Evolutionary conservation across 2,888 invertebrate species (phyloP).

Genomic region (Candidula unifasciata): DNA sequence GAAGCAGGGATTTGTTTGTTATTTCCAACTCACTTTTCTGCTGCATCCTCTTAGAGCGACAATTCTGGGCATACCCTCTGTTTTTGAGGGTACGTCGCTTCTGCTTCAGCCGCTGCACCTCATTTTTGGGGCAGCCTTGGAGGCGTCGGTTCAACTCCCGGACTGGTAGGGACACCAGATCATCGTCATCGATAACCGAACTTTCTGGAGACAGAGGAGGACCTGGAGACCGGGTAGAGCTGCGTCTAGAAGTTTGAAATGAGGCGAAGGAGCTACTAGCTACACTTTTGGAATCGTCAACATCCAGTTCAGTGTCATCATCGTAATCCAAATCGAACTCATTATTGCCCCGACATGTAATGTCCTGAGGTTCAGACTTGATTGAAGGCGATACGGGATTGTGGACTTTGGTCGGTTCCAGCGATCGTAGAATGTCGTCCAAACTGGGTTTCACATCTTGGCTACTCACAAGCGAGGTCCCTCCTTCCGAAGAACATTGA

Average conservation of each 20-base stretch:
- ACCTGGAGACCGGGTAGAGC: constrained; percentile 25
- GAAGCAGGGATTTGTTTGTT: constrained; percentile 87
- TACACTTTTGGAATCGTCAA: constrained; percentile 41
- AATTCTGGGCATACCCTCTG: constrained; percentile 94
- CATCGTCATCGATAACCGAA: constrained; percentile 83
- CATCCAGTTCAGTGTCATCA: constrained; percentile 41
- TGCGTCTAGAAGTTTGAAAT: neutral
- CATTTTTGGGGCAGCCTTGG: constrained; percentile 94
- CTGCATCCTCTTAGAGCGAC: constrained; percentile 92
- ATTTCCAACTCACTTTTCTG: constrained; percentile 92
- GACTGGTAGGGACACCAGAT: constrained; percentile 91
- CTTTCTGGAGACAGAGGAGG: constrained; percentile 41
- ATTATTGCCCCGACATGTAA: constrained; percentile 42
- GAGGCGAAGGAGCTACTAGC: neutral
- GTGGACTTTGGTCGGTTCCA: constrained; percentile 38
- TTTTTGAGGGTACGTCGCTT: constrained; percentile 96
- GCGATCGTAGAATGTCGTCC: constrained; percentile 43
- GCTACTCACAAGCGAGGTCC: neutral
- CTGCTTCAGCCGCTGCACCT: constrained; percentile 92
- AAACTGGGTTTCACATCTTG: constrained; percentile 42
- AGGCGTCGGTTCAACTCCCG: constrained; percentile 94
- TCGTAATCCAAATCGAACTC: constrained; percentile 52
- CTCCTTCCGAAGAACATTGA: constrained; percentile 44
- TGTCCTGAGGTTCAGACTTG: constrained; percentile 48
- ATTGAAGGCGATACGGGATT: constrained; percentile 50